Evolutionary conservation across 2,113 vertebrate genomes (phyloP).

Genomic region (Felis chaus): DNA sequence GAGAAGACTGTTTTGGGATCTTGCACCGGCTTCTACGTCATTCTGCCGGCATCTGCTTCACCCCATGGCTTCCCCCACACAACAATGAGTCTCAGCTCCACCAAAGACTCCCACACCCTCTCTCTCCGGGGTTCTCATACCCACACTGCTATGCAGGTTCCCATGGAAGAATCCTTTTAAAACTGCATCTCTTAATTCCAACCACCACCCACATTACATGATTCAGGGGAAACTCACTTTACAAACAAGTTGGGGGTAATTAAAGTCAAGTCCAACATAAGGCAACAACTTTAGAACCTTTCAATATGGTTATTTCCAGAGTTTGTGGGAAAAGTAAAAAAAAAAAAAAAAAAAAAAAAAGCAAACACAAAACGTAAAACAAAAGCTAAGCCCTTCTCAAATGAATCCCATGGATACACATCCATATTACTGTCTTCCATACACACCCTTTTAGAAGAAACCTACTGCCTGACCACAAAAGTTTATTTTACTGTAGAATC

Average conservation of each 20-base stretch:
- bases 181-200: neutral
- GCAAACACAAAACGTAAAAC: neutral
- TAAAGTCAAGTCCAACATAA: slow-evolving; percentile 1
- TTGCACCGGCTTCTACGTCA: neutral
- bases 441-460: neutral
- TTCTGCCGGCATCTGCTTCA: slow-evolving; percentile 6
- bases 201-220: neutral
- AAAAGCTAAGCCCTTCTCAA: neutral
- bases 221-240: neutral
- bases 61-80: neutral
- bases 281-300: slow-evolving; percentile 28
- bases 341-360: neutral
- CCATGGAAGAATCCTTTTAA: neutral
- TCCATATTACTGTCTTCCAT: neutral
- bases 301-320: slow-evolving; percentile 15
- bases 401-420: neutral
- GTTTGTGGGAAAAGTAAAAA: neutral
- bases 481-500: neutral
- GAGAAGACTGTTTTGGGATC: neutral
- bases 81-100: neutral
- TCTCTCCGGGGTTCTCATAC: neutral
- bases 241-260: neutral
- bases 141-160: neutral
- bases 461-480: neutral
- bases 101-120: neutral